Conservation (phyloP, 2,113 vertebrate genomes). For the human region GRCh38 chr2:142813001-142813500, state of each 20-base stretch:
- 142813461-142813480: not conserved
- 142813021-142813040: not conserved
- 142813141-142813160: not conserved
- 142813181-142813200: not conserved
- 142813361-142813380: not conserved
- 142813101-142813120: not conserved
- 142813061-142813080: not conserved
- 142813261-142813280: not conserved
- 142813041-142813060: not conserved
- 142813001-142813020: not conserved
- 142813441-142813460: not conserved
- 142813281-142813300: not conserved
- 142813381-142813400: not conserved
- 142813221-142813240: not conserved
- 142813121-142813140: not conserved
- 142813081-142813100: not conserved
- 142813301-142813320: not conserved
- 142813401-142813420: constrained; percentile 11
- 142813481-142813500: not conserved
- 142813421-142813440: not conserved
- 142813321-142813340: not conserved
- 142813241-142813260: not conserved
- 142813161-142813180: constrained; percentile 13
- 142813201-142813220: not conserved
- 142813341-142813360: not conserved